Percentiles rank a stretch among this genome's conserved stretches.
Conservation (phyloP, 2,888 invertebrate species). For the Hemaris fuciformis region DNA sequence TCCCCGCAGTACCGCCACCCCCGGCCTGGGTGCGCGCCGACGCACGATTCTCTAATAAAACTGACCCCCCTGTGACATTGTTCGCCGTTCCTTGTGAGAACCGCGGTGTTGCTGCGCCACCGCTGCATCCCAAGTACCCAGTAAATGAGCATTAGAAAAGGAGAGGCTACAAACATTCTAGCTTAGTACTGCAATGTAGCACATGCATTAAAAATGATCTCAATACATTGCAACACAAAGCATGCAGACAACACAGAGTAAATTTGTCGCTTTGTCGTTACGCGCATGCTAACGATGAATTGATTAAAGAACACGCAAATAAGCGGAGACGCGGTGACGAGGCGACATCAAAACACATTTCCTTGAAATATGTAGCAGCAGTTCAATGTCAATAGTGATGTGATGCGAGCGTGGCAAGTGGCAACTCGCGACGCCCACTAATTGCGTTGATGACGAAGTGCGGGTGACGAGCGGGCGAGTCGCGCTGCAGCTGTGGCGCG, state of each 20-base stretch:
- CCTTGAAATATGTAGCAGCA: conserved; percentile 74
- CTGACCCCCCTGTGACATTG: conserved; percentile 27
- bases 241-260: too few relatives aligned
- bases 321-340: conserved; percentile 47
- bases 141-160: too few relatives aligned
- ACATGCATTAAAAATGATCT: not conserved
- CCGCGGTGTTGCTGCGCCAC: not conserved
- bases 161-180: too few relatives aligned
- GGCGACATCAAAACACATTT: conserved; percentile 65
- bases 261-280: too few relatives aligned
- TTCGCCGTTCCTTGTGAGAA: conserved; percentile 11
- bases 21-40: conserved; percentile 38
- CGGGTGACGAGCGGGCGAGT: conserved; percentile 44
- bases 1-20: not conserved
- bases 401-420: conserved; percentile 37
- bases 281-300: conserved; percentile 17
- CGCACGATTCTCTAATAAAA: conserved; percentile 74
- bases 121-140: not conserved
- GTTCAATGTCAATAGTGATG: conserved; percentile 76
- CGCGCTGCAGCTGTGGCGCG: conserved; percentile 34
- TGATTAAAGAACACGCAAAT: conserved; percentile 49
- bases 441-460: conserved; percentile 55
- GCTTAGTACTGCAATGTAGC: too few relatives aligned
- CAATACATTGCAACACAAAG: too few relatives aligned
- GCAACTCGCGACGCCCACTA: conserved; percentile 62